Conservation (phyloP, 2,888 invertebrate species). For the Gnatocerus cornutus region DNA sequence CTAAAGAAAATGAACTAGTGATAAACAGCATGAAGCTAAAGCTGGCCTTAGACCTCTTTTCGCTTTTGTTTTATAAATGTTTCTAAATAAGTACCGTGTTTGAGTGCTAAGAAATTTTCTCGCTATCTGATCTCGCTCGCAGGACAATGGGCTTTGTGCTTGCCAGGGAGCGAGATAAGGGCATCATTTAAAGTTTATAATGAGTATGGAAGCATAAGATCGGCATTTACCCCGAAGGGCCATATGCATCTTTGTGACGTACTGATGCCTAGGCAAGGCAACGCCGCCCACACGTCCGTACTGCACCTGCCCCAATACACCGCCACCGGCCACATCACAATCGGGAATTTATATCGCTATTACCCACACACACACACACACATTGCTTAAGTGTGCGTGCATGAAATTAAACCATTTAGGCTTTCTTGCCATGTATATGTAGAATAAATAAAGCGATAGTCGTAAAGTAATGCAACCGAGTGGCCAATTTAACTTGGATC, state of each 20-base stretch:
- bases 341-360: constrained; percentile 57
- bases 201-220: constrained; percentile 62
- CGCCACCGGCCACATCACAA: constrained; percentile 51
- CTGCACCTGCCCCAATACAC: constrained; percentile 55
- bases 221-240: constrained; percentile 51
- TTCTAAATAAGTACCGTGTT: constrained; percentile 9
- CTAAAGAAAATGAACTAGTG: no score
- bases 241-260: constrained; percentile 50
- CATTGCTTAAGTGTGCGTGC: constrained; percentile 13
- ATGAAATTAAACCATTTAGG: constrained; percentile 44
- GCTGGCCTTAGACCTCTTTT: not conserved
- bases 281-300: constrained; percentile 54
- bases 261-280: constrained; percentile 34
- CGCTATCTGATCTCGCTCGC: constrained; percentile 17
- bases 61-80: constrained; percentile 5
- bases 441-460: constrained; percentile 49
- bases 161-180: constrained; percentile 51
- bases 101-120: constrained; percentile 9
- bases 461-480: constrained; percentile 47
- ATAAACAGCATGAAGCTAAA: no score
- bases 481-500: constrained; percentile 49
- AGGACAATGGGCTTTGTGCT: constrained; percentile 39
- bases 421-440: constrained; percentile 34
- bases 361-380: constrained; percentile 42
- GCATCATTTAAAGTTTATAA: constrained; percentile 59